These are phyloP conservation scores for Nudaria mundana DNA, from an alignment of 2,888 invertebrate genomes.

Conservation along the genomic window DNA sequence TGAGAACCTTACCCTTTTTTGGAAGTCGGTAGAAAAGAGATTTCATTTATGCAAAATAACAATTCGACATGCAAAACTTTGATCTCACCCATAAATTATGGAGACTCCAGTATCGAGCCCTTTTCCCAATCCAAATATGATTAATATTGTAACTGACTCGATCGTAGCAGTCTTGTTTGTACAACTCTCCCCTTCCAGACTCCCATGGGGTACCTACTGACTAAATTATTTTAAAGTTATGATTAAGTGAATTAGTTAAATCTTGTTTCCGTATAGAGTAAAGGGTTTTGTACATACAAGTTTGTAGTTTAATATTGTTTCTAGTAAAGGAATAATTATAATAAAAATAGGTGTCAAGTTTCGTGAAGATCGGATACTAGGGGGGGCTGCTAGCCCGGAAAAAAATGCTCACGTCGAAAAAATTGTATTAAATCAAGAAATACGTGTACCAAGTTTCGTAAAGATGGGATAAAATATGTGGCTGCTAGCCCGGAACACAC, in stretches of 20 bases:
- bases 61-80: not conserved
- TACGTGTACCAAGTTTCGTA: too few species aligned
- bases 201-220: constrained; percentile 20
- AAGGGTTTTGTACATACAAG: not conserved
- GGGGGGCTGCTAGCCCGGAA: too few species aligned
- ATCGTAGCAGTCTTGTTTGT: constrained; percentile 21
- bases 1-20: too few species aligned
- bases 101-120: constrained; percentile 1
- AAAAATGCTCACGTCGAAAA: too few species aligned
- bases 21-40: too few species aligned
- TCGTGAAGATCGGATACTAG: too few species aligned
- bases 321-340: too few species aligned
- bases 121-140: constrained; percentile 29
- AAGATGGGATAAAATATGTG: too few species aligned
- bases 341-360: too few species aligned
- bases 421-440: too few species aligned
- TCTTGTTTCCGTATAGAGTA: constrained; percentile 8
- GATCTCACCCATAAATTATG: not conserved
- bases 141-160: constrained; percentile 41
- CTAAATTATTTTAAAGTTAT: constrained; percentile 36
- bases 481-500: too few species aligned
- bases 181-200: constrained; percentile 17
- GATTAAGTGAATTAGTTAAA: constrained; percentile 24
- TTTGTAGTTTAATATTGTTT: not conserved
- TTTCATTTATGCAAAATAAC: too few species aligned